Evolutionary conservation across 2,888 invertebrate species (phyloP).

Genomic region (Thymelicus acteon): DNA sequence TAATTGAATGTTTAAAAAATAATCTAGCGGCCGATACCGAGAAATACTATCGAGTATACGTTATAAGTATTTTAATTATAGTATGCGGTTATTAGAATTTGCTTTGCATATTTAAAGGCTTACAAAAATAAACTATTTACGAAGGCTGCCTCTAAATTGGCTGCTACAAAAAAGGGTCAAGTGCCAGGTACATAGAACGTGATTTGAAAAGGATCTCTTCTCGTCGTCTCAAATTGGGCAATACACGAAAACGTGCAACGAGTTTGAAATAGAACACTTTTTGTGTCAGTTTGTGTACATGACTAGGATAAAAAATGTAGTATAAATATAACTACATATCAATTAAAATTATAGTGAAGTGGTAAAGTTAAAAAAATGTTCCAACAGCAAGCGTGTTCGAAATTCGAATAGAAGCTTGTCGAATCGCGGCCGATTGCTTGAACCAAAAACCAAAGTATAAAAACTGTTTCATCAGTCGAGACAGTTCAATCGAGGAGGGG

Average conservation of each 20-base stretch:
- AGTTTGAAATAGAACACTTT: slow-evolving; percentile 2
- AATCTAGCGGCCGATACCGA: slow-evolving; percentile 16
- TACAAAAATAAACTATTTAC: slow-evolving; percentile 29
- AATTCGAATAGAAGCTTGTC: slow-evolving; percentile 61
- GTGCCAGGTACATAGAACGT: slow-evolving; percentile 32
- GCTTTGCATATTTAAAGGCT: slow-evolving; percentile 28
- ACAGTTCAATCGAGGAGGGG: too few relatives aligned
- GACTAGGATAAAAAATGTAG: background rate
- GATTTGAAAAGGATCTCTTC: slow-evolving; percentile 30
- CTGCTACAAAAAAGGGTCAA: slow-evolving; percentile 36
- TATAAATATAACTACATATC: too few relatives aligned
- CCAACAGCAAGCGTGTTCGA: slow-evolving; percentile 50
- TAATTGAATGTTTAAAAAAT: slow-evolving; percentile 35
- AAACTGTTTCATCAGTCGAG: background rate
- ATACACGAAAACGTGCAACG: slow-evolving; percentile 22
- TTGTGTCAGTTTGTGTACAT: background rate
- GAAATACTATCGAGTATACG: slow-evolving; percentile 8
- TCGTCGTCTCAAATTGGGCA: slow-evolving; percentile 24
- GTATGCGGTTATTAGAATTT: background rate
- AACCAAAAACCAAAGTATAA: background rate
- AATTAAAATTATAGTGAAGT: background rate
- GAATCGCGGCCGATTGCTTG: slow-evolving; percentile 64
- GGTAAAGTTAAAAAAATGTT: background rate
- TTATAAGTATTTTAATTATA: background rate
- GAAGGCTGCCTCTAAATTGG: slow-evolving; percentile 28